These are phyloP conservation scores for Entomyzon cyanotis DNA, from an alignment of 2,113 vertebrate species.

Conservation along the genomic window DNA sequence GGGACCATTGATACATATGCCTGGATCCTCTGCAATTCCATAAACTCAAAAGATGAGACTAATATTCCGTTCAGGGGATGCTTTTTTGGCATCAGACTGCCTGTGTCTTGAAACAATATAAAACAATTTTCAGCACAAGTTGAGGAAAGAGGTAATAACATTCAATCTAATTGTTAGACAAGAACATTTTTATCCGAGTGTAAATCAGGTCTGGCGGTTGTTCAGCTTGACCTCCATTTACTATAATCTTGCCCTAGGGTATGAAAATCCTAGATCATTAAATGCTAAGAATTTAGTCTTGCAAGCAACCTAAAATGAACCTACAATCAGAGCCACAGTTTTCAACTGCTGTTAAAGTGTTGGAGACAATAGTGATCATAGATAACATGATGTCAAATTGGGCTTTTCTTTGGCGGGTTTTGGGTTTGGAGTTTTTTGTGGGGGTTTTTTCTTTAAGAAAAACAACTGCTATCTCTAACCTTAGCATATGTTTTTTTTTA, in stretches of 20 bases:
- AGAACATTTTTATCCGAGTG: constrained; percentile 28
- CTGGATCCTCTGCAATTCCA: not conserved
- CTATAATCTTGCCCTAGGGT: constrained; percentile 56
- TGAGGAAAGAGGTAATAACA: not conserved
- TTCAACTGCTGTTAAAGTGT: not conserved
- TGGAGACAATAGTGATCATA: not conserved
- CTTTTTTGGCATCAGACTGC: not conserved
- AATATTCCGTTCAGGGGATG: not conserved
- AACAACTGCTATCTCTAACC: not conserved
- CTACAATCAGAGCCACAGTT: not conserved
- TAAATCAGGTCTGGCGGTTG: constrained; percentile 51
- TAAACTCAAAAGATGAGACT: not conserved
- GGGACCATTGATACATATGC: not conserved
- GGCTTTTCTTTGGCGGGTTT: not conserved
- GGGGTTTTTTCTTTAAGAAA: not conserved
- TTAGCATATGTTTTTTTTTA: not conserved
- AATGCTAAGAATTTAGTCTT: constrained; percentile 38
- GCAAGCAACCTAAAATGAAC: constrained; percentile 45
- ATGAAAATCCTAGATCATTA: constrained; percentile 63
- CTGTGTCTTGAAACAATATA: not conserved
- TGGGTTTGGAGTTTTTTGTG: not conserved
- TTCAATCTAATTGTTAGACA: constrained; percentile 37
- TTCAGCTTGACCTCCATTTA: constrained; percentile 63
- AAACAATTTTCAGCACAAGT: not conserved
- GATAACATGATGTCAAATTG: fast-evolving